These are phyloP conservation scores for Chrysolina haemoptera DNA, from an alignment of 2,888 invertebrate species.

Conservation along the genomic window DNA sequence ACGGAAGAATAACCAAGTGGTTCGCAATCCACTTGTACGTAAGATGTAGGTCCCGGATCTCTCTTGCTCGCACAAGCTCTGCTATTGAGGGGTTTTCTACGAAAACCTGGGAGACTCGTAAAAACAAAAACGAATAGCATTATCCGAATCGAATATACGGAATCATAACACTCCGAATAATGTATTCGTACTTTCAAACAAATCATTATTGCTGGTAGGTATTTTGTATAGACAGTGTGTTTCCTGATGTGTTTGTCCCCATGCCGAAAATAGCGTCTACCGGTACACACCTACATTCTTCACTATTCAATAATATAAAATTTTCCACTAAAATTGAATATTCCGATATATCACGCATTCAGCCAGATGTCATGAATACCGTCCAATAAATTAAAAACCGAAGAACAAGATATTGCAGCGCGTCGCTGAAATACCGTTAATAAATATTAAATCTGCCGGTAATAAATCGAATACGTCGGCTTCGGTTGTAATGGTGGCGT, in stretches of 20 bases:
- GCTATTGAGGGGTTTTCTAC: too few species aligned
- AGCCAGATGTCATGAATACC: slow-evolving; percentile 2
- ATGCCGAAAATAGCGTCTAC: background rate
- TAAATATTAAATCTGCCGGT: slow-evolving; percentile 5
- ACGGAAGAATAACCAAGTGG: too few species aligned
- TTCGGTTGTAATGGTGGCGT: background rate
- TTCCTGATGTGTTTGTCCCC: background rate
- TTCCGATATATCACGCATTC: background rate
- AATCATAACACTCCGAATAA: too few species aligned
- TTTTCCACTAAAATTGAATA: background rate
- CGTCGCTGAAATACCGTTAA: slow-evolving; percentile 12
- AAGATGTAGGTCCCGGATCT: too few species aligned
- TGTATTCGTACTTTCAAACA: too few species aligned
- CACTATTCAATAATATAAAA: background rate
- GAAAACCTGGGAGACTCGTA: too few species aligned
- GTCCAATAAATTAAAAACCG: slow-evolving; percentile 7
- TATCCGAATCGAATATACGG: too few species aligned
- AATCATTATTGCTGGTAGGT: too few species aligned
- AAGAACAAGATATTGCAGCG: background rate
- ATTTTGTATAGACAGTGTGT: too few species aligned
- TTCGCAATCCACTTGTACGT: too few species aligned
- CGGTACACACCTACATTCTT: background rate
- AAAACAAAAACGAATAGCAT: too few species aligned
- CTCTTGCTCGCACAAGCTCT: too few species aligned
- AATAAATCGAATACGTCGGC: slow-evolving; percentile 6